Percentiles rank a stretch among this genome's conserved stretches.
phyloP scores from a whole-genome alignment of 2,888 invertebrate genomes.

The Camponotus fellah region DNA sequence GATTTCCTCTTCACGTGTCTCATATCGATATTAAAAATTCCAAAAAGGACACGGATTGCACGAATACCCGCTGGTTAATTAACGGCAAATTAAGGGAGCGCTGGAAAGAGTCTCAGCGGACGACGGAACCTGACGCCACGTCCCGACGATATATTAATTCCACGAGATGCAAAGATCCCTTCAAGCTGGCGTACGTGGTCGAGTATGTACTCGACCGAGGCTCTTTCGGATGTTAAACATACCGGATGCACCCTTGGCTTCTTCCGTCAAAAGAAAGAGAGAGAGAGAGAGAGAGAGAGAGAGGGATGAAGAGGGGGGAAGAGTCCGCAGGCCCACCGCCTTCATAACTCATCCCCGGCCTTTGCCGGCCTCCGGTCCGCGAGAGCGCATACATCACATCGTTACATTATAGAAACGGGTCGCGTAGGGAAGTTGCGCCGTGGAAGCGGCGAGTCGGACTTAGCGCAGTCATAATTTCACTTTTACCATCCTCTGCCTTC shows the following conservation, averaged over 20 bases:
- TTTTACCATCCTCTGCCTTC: slow-evolving; percentile 67
- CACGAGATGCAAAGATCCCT: slow-evolving; percentile 60
- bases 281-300: too few relatives aligned
- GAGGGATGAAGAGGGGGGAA: neutral
- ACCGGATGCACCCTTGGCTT: slow-evolving; percentile 65
- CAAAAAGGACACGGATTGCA: neutral
- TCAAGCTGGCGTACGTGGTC: slow-evolving; percentile 49
- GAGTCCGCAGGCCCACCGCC: slow-evolving; percentile 57
- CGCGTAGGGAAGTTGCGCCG: slow-evolving; percentile 64
- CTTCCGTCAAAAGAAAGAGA: slow-evolving; percentile 52
- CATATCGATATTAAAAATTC: neutral
- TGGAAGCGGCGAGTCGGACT: slow-evolving; percentile 66
- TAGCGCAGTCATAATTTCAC: slow-evolving; percentile 76
- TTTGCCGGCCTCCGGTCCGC: slow-evolving; percentile 53
- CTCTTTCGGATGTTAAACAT: slow-evolving; percentile 71
- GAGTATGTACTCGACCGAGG: slow-evolving; percentile 49
- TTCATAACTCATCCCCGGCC: slow-evolving; percentile 69
- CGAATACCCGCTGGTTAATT: slow-evolving; percentile 52
- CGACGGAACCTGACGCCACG: slow-evolving; percentile 43
- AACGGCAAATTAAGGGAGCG: slow-evolving; percentile 60
- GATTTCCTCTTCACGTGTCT: slow-evolving; percentile 7
- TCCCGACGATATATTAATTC: slow-evolving; percentile 67
- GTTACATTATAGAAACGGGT: slow-evolving; percentile 73
- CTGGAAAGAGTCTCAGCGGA: neutral
- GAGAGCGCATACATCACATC: slow-evolving; percentile 72